Evolutionary conservation across 1,140 invertebrate species (phyloP), one percentile per base, ranked within the genome.

Genomic region (Ptiloglossa arizonensis): DNA sequence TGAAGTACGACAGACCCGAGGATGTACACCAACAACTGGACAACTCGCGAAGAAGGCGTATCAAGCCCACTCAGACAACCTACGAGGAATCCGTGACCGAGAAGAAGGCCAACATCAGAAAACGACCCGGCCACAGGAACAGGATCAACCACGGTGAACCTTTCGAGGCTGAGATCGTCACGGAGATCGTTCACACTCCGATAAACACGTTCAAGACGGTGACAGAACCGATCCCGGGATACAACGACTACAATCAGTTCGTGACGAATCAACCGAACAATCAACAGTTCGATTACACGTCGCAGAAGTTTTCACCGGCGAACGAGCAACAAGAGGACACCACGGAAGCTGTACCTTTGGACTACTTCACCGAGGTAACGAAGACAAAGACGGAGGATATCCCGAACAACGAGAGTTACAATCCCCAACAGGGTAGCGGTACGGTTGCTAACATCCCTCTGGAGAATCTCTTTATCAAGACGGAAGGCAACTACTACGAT

Each of bases 381-480:
- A 78, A 41, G n/a, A 22, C 6, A 3, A 73, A 11, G 0, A 46
- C 24, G 5, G 75, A 60, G 0, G 67, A 79, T 0, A 8, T 17
- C 8, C 15, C 29, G 0, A 38, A 1, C 5, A 46, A 52, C 63
- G 72, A 80, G 19, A 52, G 22, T 3, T 84, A 74, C 22, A 59
- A 75, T 5, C 32, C 1, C 0, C 50, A 44, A 13, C 59, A 63
- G 2, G 57, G 29, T 4, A 13, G 17, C 2, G 54, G 41, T 2
- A 41, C 54, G 17, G 82, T 52, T 0, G 82, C 87, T 68, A 56
- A 78, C 72, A 46, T 84, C 44, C 68, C 88, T 0, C 52, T 90
- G 13, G 90, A 92, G 19, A 82, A 91, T 17, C 70, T 89, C 1
- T 92, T 91, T 62, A 69, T 86, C 0, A 89, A 69, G 71, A 90